Base-by-base conservation (phyloP, 2,797 vertebrate genomes). In the Mormyrops boulengeri region DNA sequence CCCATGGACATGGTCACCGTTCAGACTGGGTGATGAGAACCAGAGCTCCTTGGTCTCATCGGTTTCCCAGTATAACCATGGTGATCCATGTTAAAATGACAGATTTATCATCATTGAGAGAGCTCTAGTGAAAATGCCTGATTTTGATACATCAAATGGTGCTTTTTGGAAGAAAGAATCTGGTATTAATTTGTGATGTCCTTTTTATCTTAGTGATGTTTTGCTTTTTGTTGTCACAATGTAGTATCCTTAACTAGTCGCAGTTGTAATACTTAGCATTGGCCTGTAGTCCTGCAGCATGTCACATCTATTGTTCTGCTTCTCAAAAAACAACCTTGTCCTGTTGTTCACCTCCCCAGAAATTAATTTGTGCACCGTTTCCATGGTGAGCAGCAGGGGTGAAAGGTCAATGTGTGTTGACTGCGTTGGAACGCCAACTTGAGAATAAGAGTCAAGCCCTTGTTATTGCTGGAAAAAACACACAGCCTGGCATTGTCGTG, bases 391-490 rank as follows among this genome's bases (percentile, higher is more conserved):
- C 90, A 93, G 94, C 93, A 93, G 41, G 91, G 92, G 91, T 84
- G 91, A 92, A 49, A 87, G 94, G 94, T 93, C 90, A 91, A 89
- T 88, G 91, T 50, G 84, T 93, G 93, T 92, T 92, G 92, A 91
- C 93, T 94, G 49, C 93, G 92, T 92, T 91, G 93, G 94, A 92
- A 93, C 92, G 91, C 90, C 92, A 92, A 88, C 94, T 95, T 95
- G 93, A 95, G 95, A 96, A 96, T 96, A 95, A 96, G 53, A 96
- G 95, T 96, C 95, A 94, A 93, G 94, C 91, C 95, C 95, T 94
- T 94, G 94, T 95, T 95, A 95, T 96, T 95, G 94, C 94, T 95
- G 94, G 95, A 95, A 92, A 91, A 94, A 94, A 93, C 94, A 93
- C 92, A 95, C 95, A 93, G 92, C 94, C 90, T 88, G 44, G 93